Base-by-base conservation (phyloP, 2,888 invertebrate species). In the Selenia dentaria region DNA sequence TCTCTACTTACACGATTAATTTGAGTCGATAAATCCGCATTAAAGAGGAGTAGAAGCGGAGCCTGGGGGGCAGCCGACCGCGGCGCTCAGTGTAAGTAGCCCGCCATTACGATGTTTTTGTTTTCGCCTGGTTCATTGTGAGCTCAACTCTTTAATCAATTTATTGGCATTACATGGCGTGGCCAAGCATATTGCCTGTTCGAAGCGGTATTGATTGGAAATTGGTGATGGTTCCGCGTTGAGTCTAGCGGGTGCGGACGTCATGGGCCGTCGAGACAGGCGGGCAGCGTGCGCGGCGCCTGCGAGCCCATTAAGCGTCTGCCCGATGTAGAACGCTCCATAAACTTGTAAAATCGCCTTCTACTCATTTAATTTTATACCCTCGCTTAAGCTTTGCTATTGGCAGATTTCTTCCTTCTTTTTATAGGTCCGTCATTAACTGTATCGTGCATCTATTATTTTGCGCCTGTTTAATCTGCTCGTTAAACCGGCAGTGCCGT, bases 291-390 rank as follows among this genome's bases (percentile, higher is more conserved):
- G 77, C 77, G 74, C 82, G 87, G 87, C 87, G 88, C 88, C 89
- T 83, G 72, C 70, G 69, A 78, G 78, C 76, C 87, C 87, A 88
- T 88, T 88, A 88, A 75, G 77, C 77, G 87, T 84, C 88, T 83
- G 79, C 77, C 76, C 81, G 82, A 84, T 86, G 82, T 85, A 67
- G 85, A 87, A 86, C 89, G 90, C 89, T 89, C 89, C 87, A 89
- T 89, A 89, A 89, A 89, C 89, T 89, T 88, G 83, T 88, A 87
- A 88, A 89, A 89, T 87, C 85, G 85, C 85, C 83, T 85, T 86
- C 85, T 83, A 83, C 81, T 83, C 83, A 86, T 88, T 89, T 89
- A 87, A 88, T 88, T 88, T 89, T 89, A 89, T 85, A 83, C 72
- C 82, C 79, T 73, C 75, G 83, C 83, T 83, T 84, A 83, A 85